Conservation (phyloP, 2,113 vertebrate genomes). For the Corapipo altera region DNA sequence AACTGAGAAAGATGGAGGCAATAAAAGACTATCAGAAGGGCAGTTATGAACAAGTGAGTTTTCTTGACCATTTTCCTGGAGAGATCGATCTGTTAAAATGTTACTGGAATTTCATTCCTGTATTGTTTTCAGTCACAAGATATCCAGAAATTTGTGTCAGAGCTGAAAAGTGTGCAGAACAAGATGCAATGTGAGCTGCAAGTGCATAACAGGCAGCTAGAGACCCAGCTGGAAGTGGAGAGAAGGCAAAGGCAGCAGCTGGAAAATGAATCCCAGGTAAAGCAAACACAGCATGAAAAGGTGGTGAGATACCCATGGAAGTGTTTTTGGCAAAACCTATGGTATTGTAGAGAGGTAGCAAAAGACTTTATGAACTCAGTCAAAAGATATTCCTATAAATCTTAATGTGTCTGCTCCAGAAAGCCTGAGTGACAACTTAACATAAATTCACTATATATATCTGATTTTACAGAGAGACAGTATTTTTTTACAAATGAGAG, state of each 20-base stretch:
- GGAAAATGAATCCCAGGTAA: conserved; percentile 64
- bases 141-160: conserved; percentile 61
- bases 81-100: background rate
- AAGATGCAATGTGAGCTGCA: conserved; percentile 61
- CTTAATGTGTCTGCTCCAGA: background rate
- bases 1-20: conserved; percentile 67
- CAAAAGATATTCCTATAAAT: background rate
- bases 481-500: background rate
- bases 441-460: background rate
- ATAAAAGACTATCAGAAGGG: conserved; percentile 73
- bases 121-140: conserved; percentile 51
- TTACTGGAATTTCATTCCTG: background rate
- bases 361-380: background rate
- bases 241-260: conserved; percentile 41
- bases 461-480: background rate
- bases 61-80: background rate
- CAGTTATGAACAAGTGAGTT: conserved; percentile 70
- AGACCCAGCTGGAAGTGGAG: conserved; percentile 51
- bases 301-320: background rate
- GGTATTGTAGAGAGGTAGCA: background rate
- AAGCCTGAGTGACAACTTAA: background rate
- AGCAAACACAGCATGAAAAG: background rate
- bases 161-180: conserved; percentile 58
- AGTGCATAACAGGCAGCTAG: conserved; percentile 45
- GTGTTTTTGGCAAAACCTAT: background rate